Evolutionary conservation across 2,888 invertebrate species (phyloP).

Genomic region (Aromia moschata): DNA sequence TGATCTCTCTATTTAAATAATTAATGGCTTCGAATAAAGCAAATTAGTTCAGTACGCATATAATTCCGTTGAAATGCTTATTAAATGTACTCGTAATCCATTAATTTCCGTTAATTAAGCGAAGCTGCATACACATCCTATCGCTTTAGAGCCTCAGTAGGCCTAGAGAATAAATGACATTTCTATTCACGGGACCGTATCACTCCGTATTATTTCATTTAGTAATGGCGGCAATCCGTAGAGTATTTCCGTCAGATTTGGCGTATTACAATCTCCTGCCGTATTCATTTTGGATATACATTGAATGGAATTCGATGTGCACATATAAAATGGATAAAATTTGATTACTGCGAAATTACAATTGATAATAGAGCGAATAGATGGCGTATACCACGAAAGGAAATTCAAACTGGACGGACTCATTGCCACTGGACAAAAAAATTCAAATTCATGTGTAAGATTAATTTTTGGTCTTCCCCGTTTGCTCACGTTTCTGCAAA

Average conservation of each 20-base stretch:
- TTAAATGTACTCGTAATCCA: conserved; percentile 47
- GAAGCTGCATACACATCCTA: conserved; percentile 37
- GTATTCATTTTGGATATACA: too few relatives aligned
- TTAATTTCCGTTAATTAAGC: conserved; percentile 47
- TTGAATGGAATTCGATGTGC: too few relatives aligned
- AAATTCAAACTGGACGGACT: too few relatives aligned
- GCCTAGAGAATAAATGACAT: conserved; percentile 23
- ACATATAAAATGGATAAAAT: too few relatives aligned
- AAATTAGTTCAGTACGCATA: conserved; percentile 42
- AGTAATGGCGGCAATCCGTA: conserved; percentile 8
- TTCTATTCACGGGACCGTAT: conserved; percentile 22
- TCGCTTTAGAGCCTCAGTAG: conserved; percentile 28
- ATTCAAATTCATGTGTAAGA: too few relatives aligned
- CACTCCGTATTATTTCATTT: conserved; percentile 26
- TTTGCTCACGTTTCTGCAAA: too few relatives aligned
- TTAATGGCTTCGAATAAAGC: conserved; percentile 42
- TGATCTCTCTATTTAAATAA: conserved; percentile 41
- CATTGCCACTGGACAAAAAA: too few relatives aligned
- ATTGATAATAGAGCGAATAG: too few relatives aligned
- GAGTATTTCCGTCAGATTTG: not conserved
- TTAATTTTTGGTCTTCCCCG: too few relatives aligned
- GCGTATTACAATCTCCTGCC: too few relatives aligned
- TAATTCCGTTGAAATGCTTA: conserved; percentile 42
- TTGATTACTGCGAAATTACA: too few relatives aligned
- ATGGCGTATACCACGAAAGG: too few relatives aligned